Evolutionary conservation across 2,888 invertebrate species (phyloP).

Genomic region (Nysson spinosus): DNA sequence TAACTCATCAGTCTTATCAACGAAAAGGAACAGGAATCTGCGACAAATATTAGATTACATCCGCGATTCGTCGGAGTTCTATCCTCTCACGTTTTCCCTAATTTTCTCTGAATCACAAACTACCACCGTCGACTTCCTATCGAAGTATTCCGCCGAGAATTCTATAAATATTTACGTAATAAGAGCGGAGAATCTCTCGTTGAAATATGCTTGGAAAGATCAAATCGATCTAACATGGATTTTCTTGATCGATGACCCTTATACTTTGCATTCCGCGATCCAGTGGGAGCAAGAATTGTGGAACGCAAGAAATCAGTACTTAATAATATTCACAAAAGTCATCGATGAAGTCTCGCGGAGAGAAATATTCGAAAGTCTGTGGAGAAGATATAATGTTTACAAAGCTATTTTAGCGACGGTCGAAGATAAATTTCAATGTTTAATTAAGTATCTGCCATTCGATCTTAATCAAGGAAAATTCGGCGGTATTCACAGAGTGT

Average conservation of each 20-base stretch:
- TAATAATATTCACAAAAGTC: constrained; percentile 40
- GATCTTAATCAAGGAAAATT: background rate
- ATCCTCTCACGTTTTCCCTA: constrained; percentile 44
- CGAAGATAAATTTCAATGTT: constrained; percentile 51
- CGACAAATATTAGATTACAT: constrained; percentile 41
- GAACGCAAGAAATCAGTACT: constrained; percentile 44
- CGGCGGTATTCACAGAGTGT: background rate
- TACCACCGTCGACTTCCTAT: constrained; percentile 22
- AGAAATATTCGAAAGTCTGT: constrained; percentile 40
- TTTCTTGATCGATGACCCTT: constrained; percentile 34
- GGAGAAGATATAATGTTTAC: constrained; percentile 48
- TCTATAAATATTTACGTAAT: constrained; percentile 38
- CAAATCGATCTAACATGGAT: constrained; percentile 51
- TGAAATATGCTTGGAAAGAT: constrained; percentile 7
- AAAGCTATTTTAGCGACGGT: constrained; percentile 25
- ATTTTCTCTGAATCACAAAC: constrained; percentile 28
- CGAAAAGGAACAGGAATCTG: constrained; percentile 41
- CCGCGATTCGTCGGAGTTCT: constrained; percentile 40
- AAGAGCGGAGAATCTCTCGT: constrained; percentile 11
- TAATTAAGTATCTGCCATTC: constrained; percentile 54
- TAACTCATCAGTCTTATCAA: background rate
- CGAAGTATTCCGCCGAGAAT: constrained; percentile 18
- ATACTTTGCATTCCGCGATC: constrained; percentile 30
- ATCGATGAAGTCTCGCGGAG: background rate
- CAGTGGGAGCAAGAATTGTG: constrained; percentile 36